A percentile compares a stretch with the other conserved stretches of the same genome.
Evolutionary conservation across 2,797 vertebrate genomes (phyloP).

Genomic region (Mycteria americana): DNA sequence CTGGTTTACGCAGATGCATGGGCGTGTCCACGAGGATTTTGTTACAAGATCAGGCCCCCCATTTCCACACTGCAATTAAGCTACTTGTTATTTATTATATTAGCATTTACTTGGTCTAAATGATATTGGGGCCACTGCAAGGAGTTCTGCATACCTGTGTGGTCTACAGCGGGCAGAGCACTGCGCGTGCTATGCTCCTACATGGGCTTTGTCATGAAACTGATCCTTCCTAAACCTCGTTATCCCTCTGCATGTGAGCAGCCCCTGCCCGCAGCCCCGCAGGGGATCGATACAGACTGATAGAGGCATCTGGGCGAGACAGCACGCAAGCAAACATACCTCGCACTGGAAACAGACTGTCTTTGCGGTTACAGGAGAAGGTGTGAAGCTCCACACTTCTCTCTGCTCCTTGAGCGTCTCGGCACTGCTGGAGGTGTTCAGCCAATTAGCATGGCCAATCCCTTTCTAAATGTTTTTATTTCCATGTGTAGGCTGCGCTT

Average conservation of each 20-base stretch:
- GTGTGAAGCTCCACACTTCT: not conserved
- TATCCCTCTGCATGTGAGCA: not conserved
- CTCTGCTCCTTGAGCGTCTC: not conserved
- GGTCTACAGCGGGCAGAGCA: not conserved
- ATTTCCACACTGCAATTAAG: not conserved
- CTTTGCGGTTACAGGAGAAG: not conserved
- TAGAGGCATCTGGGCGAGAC: not conserved
- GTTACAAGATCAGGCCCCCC: not conserved
- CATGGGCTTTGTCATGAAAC: not conserved
- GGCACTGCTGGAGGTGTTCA: not conserved
- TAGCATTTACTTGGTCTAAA: not conserved
- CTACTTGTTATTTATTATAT: not conserved
- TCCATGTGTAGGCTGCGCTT: not conserved
- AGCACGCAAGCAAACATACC: not conserved
- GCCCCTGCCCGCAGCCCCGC: not conserved
- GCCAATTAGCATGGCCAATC: not conserved
- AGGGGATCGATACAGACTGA: fast-evolving
- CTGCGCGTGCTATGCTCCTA: not conserved
- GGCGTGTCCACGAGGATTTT: not conserved
- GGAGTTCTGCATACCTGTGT: not conserved
- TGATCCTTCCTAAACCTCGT: not conserved
- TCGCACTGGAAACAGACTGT: not conserved
- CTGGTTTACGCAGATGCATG: not conserved
- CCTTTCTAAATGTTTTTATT: conserved; percentile 3
- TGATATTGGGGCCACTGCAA: not conserved